phyloP scores from a whole-genome alignment of 2,888 invertebrate species.

The Amphipoea oculea region DNA sequence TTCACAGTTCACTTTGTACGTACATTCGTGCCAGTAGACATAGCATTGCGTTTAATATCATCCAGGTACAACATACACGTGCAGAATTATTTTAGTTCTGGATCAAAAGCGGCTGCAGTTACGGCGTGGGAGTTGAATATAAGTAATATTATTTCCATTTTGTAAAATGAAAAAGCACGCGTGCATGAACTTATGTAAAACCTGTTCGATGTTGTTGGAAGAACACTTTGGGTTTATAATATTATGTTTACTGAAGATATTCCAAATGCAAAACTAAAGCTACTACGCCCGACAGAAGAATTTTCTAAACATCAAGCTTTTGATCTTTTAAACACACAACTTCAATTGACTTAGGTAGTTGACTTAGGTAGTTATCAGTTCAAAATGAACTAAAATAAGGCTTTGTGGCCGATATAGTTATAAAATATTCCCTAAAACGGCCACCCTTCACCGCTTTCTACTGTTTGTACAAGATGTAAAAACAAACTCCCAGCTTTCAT shows the following conservation, averaged over 20 bases:
- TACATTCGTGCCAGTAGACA: slow-evolving; percentile 18
- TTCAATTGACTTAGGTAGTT: slow-evolving; percentile 10
- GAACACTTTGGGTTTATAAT: slow-evolving; percentile 24
- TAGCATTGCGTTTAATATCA: slow-evolving; percentile 38
- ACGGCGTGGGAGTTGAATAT: slow-evolving; percentile 28
- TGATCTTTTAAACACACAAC: slow-evolving; percentile 24
- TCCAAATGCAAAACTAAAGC: not conserved
- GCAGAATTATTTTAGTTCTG: slow-evolving; percentile 34
- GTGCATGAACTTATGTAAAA: slow-evolving; percentile 29
- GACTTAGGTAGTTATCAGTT: not conserved
- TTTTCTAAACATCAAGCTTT: slow-evolving; percentile 22
- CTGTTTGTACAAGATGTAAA: slow-evolving; percentile 4
- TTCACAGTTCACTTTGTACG: slow-evolving; percentile 39
- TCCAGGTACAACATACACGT: slow-evolving; percentile 29
- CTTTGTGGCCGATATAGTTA: not conserved
- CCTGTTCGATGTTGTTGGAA: slow-evolving; percentile 3
- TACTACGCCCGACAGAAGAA: not conserved
- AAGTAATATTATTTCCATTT: slow-evolving; percentile 30
- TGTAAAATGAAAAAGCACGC: slow-evolving; percentile 32
- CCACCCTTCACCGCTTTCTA: slow-evolving; percentile 5
- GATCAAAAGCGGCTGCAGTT: slow-evolving; percentile 26
- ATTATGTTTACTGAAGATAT: slow-evolving; percentile 17
- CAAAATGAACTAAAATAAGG: slow-evolving; percentile 4
- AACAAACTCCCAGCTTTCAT: slow-evolving; percentile 5
- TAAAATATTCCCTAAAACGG: slow-evolving; percentile 4